phyloP scores from a whole-genome alignment of 2,113 vertebrate genomes.

The Hydropotes inermis region DNA sequence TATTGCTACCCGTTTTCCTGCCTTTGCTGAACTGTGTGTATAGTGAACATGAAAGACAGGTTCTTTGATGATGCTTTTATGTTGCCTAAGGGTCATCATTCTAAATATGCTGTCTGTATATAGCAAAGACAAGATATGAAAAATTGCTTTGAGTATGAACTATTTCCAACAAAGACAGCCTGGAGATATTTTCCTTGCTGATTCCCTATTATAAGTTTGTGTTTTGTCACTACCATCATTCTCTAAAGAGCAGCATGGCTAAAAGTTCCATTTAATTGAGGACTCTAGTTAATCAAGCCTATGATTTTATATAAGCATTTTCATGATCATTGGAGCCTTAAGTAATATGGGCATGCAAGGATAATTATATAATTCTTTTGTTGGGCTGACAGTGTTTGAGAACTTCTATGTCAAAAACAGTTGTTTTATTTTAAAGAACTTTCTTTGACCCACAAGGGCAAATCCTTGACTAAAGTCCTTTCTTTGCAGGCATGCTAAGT shows the following conservation, averaged over 20 bases:
- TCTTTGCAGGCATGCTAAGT: neutral
- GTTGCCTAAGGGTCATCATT: neutral
- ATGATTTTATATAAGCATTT: neutral
- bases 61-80: neutral
- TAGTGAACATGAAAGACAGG: neutral
- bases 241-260: neutral
- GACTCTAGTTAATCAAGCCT: neutral
- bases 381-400: neutral
- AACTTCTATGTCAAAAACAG: neutral
- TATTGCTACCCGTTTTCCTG: neutral
- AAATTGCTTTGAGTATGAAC: neutral
- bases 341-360: rapidly evolving
- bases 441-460: neutral
- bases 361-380: neutral
- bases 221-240: neutral
- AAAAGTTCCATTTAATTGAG: neutral
- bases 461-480: neutral
- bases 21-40: neutral
- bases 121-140: neutral
- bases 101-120: neutral
- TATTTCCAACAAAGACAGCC: neutral
- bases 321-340: neutral
- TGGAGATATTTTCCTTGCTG: neutral
- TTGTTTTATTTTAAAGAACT: neutral
- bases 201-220: neutral